A percentile compares a stretch with the other conserved stretches of the same genome.
Conservation (phyloP, 2,113 vertebrate species). For the Bettongia penicillata region DNA sequence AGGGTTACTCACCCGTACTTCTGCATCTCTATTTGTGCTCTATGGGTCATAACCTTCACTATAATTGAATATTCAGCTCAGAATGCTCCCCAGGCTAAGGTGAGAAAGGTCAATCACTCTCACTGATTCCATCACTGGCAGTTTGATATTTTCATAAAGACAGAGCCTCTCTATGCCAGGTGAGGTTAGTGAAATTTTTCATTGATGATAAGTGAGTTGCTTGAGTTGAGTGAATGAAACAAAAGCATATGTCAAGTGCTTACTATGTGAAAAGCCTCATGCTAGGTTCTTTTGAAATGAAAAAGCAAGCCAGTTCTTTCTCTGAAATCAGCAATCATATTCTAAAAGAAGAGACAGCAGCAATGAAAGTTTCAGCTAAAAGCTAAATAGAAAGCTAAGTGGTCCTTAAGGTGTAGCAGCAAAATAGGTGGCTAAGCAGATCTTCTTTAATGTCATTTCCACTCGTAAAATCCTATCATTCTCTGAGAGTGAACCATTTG, state of each 20-base stretch:
- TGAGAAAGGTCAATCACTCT: background rate
- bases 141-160: background rate
- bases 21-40: background rate
- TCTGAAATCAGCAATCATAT: background rate
- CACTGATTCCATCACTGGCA: background rate
- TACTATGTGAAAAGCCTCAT: background rate
- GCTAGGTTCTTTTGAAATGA: background rate
- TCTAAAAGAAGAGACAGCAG: background rate
- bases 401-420: background rate
- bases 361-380: background rate
- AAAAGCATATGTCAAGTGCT: background rate
- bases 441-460: background rate
- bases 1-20: background rate
- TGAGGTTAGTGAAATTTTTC: background rate
- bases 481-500: background rate
- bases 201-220: background rate
- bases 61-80: background rate
- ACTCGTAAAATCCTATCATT: background rate
- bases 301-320: background rate
- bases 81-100: background rate
- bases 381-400: background rate
- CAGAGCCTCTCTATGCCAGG: background rate
- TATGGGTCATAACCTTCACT: background rate
- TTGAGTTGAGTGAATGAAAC: background rate
- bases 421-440: background rate